phyloP scores from a whole-genome alignment of 2,888 invertebrate genomes.

The Mesorhabditis sp. region DNA sequence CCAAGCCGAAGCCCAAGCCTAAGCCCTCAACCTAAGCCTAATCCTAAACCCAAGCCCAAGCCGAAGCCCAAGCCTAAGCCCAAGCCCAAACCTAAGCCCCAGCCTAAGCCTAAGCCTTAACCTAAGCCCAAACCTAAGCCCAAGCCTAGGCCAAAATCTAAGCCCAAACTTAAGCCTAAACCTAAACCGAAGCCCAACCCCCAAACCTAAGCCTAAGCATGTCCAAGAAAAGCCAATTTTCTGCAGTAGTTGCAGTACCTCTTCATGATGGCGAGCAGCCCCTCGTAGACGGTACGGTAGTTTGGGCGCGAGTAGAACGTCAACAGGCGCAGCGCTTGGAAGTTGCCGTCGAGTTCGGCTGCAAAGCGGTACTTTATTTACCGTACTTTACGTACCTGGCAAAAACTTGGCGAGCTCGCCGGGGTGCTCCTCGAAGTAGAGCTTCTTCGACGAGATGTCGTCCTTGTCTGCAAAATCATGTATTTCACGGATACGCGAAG shows the following conservation, averaged over 20 bases:
- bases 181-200: too few species aligned
- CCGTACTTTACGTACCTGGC: not conserved
- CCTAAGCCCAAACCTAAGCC: too few species aligned
- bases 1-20: too few species aligned
- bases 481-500: not conserved
- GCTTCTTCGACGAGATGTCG: not conserved
- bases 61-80: too few species aligned
- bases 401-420: not conserved
- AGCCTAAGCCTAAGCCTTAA: too few species aligned
- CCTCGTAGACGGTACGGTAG: not conserved
- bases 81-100: too few species aligned
- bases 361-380: not conserved
- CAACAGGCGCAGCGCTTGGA: not conserved
- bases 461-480: not conserved
- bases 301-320: slow-evolving; percentile 2
- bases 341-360: not conserved
- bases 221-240: not conserved
- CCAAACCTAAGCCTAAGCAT: too few species aligned
- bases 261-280: slow-evolving; percentile 1
- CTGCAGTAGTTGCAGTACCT: not conserved
- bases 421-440: not conserved
- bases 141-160: too few species aligned
- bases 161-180: too few species aligned
- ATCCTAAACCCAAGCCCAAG: too few species aligned
- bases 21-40: too few species aligned